These are phyloP conservation scores for Crenichthys baileyi DNA, from an alignment of 2,797 vertebrate species.

Conservation along the genomic window DNA sequence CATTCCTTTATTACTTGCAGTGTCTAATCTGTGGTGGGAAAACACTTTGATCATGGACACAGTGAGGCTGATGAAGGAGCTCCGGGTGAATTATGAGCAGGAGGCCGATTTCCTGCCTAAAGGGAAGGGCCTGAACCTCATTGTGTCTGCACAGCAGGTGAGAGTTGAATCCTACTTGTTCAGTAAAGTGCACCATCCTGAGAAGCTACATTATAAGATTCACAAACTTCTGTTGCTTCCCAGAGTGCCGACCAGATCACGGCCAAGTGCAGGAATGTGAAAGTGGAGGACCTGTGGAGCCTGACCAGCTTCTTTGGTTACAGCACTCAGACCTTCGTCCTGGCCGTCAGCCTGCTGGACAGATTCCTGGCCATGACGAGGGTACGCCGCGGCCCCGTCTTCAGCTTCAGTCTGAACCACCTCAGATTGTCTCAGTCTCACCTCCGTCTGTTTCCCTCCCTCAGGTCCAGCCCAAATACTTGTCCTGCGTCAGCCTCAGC, in stretches of 20 bases:
- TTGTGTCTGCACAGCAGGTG: slow-evolving; percentile 89
- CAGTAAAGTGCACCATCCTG: too few species aligned
- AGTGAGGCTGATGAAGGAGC: slow-evolving; percentile 89
- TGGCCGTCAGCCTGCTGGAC: slow-evolving; percentile 96
- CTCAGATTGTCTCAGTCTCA: background rate
- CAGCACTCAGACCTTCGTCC: slow-evolving; percentile 94
- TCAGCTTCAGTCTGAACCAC: too few species aligned
- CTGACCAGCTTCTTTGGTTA: slow-evolving; percentile 96
- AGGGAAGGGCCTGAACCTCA: slow-evolving; percentile 88
- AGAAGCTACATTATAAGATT: too few species aligned
- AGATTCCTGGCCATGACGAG: slow-evolving; percentile 97
- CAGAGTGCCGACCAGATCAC: slow-evolving; percentile 89
- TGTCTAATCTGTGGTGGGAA: slow-evolving; percentile 34
- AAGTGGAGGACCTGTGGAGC: slow-evolving; percentile 96
- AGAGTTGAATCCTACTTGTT: background rate
- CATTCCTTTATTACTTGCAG: slow-evolving; percentile 27
- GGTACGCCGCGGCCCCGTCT: slow-evolving; percentile 73
- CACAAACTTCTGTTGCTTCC: background rate
- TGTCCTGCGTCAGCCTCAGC: slow-evolving; percentile 95
- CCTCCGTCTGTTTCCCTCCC: too few species aligned
- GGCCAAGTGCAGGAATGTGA: slow-evolving; percentile 88
- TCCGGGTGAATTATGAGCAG: slow-evolving; percentile 88
- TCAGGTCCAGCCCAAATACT: slow-evolving; percentile 94
- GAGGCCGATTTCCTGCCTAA: slow-evolving; percentile 89
- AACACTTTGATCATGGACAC: slow-evolving; percentile 79